Conservation (phyloP, 2,797 vertebrate species). For the Iguana delicatissima region DNA sequence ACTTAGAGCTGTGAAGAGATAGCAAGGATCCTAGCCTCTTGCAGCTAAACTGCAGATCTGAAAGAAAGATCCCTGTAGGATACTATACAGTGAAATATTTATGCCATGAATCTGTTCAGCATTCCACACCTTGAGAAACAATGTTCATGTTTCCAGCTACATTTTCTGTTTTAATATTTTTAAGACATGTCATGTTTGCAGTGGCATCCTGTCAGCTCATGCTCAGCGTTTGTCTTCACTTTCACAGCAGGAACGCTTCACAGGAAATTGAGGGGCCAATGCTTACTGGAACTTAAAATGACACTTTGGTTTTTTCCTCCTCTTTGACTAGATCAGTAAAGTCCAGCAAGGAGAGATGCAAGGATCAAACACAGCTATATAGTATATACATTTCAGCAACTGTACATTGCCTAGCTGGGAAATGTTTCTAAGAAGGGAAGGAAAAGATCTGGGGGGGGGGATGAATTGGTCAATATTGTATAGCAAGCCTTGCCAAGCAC, state of each 20-base stretch:
- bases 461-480: slow-evolving; percentile 34
- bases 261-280: slow-evolving; percentile 54
- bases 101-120: slow-evolving; percentile 59
- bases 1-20: slow-evolving; percentile 17
- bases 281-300: slow-evolving; percentile 63
- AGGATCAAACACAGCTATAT: slow-evolving; percentile 44
- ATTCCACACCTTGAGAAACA: slow-evolving; percentile 63
- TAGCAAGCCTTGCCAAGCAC: no score
- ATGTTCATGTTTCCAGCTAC: slow-evolving; percentile 64
- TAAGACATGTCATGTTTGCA: slow-evolving; percentile 71
- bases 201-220: slow-evolving; percentile 69
- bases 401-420: slow-evolving; percentile 59
- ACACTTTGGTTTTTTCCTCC: slow-evolving; percentile 60
- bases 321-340: slow-evolving; percentile 57
- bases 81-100: slow-evolving; percentile 69
- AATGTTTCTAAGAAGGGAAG: slow-evolving; percentile 50
- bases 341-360: slow-evolving; percentile 55
- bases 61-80: slow-evolving; percentile 56
- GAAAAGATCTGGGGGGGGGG: slow-evolving; percentile 35
- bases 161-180: slow-evolving; percentile 61
- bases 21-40: slow-evolving; percentile 57
- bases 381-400: background rate
- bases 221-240: slow-evolving; percentile 63
- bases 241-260: slow-evolving; percentile 71
- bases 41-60: slow-evolving; percentile 47